Evolutionary conservation across 2,113 vertebrate genomes (phyloP).

Genomic region (Raja brachyura): DNA sequence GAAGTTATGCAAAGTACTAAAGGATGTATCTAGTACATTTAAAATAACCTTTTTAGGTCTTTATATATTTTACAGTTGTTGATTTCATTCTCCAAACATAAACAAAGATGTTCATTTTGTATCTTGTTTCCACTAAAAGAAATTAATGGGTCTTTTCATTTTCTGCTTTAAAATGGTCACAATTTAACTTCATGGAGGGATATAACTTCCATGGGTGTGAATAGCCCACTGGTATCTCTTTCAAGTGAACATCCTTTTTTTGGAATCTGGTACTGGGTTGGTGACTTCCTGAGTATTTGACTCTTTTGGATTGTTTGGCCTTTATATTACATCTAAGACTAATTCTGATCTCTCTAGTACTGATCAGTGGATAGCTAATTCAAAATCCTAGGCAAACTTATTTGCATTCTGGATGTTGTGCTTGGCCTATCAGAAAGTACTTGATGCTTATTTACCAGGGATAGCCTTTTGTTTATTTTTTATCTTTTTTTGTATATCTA

Average conservation of each 20-base stretch:
- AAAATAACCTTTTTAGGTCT: neutral
- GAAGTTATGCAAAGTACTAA: conserved; percentile 38
- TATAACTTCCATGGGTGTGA: neutral
- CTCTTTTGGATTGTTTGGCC: neutral
- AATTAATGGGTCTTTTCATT: neutral
- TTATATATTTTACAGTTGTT: neutral
- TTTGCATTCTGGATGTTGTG: neutral
- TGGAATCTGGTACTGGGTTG: neutral
- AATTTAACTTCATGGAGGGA: neutral
- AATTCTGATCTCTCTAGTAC: neutral
- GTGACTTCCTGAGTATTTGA: neutral
- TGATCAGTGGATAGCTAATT: neutral
- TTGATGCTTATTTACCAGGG: neutral
- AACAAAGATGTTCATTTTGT: neutral
- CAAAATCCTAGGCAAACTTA: neutral
- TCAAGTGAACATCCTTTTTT: neutral
- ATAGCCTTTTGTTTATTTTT: neutral
- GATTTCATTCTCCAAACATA: neutral
- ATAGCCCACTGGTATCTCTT: neutral
- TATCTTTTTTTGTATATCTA: neutral
- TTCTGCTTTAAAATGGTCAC: neutral
- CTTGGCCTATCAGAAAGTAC: neutral
- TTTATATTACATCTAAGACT: neutral
- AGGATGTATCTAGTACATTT: neutral
- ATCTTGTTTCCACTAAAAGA: neutral